phyloP scores from a whole-genome alignment of 2,797 vertebrate genomes.

The Xenentodon cancila region DNA sequence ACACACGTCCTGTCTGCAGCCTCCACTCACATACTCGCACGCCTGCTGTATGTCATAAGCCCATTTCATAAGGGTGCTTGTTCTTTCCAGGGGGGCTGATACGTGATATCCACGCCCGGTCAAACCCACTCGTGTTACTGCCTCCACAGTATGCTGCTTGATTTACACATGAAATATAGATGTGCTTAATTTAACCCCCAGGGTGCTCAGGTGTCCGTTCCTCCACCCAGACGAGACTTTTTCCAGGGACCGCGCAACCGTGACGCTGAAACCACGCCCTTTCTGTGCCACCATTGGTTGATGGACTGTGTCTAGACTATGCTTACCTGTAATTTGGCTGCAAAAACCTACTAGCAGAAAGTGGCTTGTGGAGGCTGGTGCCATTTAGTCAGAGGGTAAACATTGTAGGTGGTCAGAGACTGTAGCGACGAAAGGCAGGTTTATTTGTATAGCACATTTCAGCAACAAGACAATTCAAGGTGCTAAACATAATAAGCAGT shows the following conservation, averaged over 20 bases:
- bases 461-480: no score
- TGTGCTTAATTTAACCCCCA: constrained; percentile 80
- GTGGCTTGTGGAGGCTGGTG: neutral
- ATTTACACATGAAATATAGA: constrained; percentile 86
- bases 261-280: constrained; percentile 19
- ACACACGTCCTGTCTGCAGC: constrained; percentile 26
- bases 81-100: constrained; percentile 61
- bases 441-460: no score
- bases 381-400: no score
- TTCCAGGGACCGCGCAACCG: constrained; percentile 32
- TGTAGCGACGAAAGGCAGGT: no score
- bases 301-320: constrained; percentile 2
- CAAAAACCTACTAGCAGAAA: neutral
- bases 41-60: constrained; percentile 39
- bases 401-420: no score
- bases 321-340: constrained; percentile 1
- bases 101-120: constrained; percentile 64
- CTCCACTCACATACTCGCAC: constrained; percentile 17
- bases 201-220: constrained; percentile 74
- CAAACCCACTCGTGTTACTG: constrained; percentile 75
- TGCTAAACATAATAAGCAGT: no score
- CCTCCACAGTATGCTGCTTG: constrained; percentile 74
- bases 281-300: constrained; percentile 31
- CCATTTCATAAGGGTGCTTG: constrained; percentile 41
- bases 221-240: constrained; percentile 38